Evolutionary conservation across 2,888 invertebrate species (phyloP).

Genomic region (Psylliodes chrysocephalus): DNA sequence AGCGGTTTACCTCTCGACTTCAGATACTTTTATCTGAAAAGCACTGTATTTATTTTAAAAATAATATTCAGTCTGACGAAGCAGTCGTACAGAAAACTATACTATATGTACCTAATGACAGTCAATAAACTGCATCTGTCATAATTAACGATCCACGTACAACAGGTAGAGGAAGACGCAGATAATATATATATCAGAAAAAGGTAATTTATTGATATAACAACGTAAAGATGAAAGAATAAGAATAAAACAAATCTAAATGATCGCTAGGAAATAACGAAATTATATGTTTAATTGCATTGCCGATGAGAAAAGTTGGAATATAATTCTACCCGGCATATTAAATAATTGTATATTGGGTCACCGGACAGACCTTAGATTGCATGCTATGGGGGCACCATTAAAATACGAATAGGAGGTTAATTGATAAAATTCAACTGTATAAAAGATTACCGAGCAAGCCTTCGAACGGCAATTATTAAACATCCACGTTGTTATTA

Average conservation of each 20-base stretch:
- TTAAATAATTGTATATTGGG: slow-evolving; percentile 51
- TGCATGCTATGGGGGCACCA: slow-evolving; percentile 52
- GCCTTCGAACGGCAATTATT: slow-evolving; percentile 55
- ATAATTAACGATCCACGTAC: not conserved
- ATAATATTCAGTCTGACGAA: no score
- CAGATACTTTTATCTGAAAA: no score
- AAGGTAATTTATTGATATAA: slow-evolving; percentile 38
- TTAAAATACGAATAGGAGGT: slow-evolving; percentile 57
- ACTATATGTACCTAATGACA: no score
- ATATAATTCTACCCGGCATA: slow-evolving; percentile 47
- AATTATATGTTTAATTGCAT: slow-evolving; percentile 46
- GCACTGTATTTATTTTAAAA: no score
- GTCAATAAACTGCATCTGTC: not conserved
- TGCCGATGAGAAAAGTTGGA: slow-evolving; percentile 36
- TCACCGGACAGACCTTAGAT: slow-evolving; percentile 48
- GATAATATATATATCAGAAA: slow-evolving; percentile 13
- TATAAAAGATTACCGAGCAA: slow-evolving; percentile 57
- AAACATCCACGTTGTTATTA: slow-evolving; percentile 55
- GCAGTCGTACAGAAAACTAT: no score
- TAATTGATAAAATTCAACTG: slow-evolving; percentile 60
- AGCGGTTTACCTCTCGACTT: no score
- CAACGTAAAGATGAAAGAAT: slow-evolving; percentile 13
- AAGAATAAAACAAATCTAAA: slow-evolving; percentile 35
- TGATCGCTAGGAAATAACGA: slow-evolving; percentile 41
- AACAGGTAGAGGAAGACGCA: not conserved